Evolutionary conservation across 2,888 invertebrate species (phyloP).

Genomic region (Bellardia pandia): DNA sequence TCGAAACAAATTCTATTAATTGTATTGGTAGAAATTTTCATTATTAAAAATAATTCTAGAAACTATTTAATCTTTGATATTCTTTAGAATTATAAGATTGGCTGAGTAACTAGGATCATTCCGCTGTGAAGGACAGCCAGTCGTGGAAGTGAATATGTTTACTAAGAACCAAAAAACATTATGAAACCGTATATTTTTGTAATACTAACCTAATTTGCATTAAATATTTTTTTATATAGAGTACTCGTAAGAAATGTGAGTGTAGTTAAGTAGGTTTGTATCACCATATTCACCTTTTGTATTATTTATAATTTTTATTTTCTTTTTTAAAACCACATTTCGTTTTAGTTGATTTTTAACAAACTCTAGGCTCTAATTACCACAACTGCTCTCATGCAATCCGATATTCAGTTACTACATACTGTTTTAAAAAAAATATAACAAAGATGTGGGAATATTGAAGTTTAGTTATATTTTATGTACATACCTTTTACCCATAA

Average conservation of each 20-base stretch:
- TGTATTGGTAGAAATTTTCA: no score
- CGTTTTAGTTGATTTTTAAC: slow-evolving; percentile 23
- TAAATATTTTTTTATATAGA: background rate
- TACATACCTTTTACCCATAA: background rate
- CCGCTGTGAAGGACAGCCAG: no score
- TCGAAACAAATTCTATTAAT: no score
- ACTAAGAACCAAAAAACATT: no score
- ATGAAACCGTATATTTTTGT: background rate
- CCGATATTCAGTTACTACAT: slow-evolving; percentile 46
- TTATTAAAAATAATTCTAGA: no score
- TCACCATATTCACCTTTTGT: slow-evolving; percentile 11
- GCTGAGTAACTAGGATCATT: no score
- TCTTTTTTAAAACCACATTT: slow-evolving; percentile 41
- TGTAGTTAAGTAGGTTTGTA: slow-evolving; percentile 22
- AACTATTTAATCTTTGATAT: no score
- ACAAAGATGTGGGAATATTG: slow-evolving; percentile 33
- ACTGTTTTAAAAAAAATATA: slow-evolving; percentile 20
- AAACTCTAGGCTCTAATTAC: slow-evolving; percentile 55
- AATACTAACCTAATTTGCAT: slow-evolving; percentile 50
- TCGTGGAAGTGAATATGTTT: no score
- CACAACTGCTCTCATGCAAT: slow-evolving; percentile 58
- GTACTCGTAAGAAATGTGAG: background rate
- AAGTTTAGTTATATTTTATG: background rate
- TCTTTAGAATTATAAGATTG: no score
- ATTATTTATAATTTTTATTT: slow-evolving; percentile 6